Evolutionary conservation across 2,888 invertebrate genomes (phyloP).

Genomic region (Diadegma fenestrale): DNA sequence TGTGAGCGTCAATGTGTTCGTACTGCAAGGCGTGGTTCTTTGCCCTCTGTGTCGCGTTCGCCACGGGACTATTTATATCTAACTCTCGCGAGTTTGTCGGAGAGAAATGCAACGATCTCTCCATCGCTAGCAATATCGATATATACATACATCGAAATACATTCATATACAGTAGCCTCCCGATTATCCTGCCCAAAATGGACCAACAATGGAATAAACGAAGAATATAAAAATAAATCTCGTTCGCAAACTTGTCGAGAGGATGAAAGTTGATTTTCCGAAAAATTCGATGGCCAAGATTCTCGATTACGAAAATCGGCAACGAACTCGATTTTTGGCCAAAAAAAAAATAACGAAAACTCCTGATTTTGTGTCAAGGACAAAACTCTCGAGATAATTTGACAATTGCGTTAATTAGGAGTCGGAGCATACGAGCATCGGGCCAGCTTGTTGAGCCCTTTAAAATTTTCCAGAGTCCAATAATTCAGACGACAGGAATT

Average conservation of each 20-base stretch:
- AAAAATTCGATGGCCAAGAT: too few relatives aligned
- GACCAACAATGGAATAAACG: background rate
- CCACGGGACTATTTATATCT: conserved; percentile 75
- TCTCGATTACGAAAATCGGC: background rate
- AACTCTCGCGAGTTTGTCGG: conserved; percentile 72
- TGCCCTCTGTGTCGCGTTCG: conserved; percentile 74
- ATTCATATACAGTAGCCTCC: background rate
- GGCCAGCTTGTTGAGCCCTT: background rate
- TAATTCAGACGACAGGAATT: background rate
- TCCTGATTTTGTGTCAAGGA: too few relatives aligned
- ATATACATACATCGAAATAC: conserved; percentile 5
- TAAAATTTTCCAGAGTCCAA: background rate
- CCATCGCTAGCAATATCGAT: conserved; percentile 47
- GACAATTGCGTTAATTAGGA: background rate
- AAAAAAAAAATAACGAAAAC: background rate
- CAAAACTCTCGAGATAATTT: background rate
- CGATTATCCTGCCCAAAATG: background rate
- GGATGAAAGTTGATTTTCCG: background rate
- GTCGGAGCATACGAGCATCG: background rate
- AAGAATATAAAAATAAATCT: background rate
- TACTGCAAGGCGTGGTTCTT: conserved; percentile 75
- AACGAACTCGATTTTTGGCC: background rate
- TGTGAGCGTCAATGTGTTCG: conserved; percentile 44
- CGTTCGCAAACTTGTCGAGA: background rate
- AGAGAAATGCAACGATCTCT: conserved; percentile 66